Evolutionary conservation across 2,113 vertebrate species (phyloP).

Genomic region (Calypte anna): DNA sequence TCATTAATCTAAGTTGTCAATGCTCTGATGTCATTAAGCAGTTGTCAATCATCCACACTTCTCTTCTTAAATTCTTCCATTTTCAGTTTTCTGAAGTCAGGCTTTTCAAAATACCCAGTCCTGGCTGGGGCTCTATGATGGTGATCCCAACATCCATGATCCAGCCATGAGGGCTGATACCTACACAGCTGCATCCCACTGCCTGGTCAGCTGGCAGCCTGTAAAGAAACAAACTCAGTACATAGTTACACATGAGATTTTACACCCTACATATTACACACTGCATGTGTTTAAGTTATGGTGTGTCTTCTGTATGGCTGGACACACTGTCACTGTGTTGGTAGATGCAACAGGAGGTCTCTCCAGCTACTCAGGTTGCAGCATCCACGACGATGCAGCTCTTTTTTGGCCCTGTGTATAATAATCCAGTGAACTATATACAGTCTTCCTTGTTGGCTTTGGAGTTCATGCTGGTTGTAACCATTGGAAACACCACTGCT

Average conservation of each 20-base stretch:
- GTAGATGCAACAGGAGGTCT: not conserved
- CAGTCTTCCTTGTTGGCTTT: not conserved
- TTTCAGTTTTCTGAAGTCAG: not conserved
- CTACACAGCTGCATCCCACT: not conserved
- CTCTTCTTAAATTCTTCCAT: not conserved
- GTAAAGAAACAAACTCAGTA: not conserved
- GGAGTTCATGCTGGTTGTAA: not conserved
- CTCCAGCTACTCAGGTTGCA: not conserved
- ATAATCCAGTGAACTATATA: not conserved
- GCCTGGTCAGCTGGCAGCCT: not conserved
- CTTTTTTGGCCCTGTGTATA: not conserved
- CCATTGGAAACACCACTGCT: not conserved
- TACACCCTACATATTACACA: not conserved
- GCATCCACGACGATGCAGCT: too few species aligned
- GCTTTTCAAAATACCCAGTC: not conserved
- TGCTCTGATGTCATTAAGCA: not conserved
- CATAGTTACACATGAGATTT: not conserved
- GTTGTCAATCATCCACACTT: not conserved
- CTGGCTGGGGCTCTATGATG: not conserved
- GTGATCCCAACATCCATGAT: not conserved
- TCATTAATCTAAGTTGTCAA: not conserved
- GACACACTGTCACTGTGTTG: not conserved
- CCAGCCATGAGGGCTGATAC: not conserved
- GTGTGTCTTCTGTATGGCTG: not conserved
- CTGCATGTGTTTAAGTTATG: not conserved